Conservation (phyloP, 2,797 vertebrate species). For the Chaunax sp. region DNA sequence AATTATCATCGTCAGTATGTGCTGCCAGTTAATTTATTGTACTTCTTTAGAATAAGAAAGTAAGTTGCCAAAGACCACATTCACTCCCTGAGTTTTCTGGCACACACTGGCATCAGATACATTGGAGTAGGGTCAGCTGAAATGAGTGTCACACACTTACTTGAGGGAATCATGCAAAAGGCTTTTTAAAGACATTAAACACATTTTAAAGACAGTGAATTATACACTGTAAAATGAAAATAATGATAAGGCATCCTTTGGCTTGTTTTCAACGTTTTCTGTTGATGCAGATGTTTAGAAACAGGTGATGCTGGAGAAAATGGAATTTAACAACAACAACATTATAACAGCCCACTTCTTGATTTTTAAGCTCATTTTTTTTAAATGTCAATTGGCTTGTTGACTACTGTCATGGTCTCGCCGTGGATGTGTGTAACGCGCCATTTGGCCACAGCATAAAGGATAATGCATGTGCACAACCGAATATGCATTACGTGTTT, state of each 20-base stretch:
- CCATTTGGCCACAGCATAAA: constrained; percentile 11
- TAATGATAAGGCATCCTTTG: too few species aligned
- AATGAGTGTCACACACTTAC: neutral
- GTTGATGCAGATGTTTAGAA: neutral
- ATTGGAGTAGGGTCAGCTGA: neutral
- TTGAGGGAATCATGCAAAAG: too few species aligned
- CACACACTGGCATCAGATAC: neutral
- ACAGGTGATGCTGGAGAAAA: neutral
- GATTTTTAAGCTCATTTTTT: too few species aligned
- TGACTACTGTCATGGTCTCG: neutral
- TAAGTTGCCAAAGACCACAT: neutral
- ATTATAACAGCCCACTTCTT: too few species aligned
- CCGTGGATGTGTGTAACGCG: neutral
- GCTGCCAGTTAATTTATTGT: neutral
- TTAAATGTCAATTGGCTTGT: too few species aligned
- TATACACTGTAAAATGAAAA: too few species aligned
- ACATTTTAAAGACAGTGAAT: too few species aligned
- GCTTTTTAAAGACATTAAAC: too few species aligned
- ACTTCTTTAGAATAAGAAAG: neutral
- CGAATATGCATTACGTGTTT: neutral
- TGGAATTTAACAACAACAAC: neutral
- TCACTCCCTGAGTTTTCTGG: neutral
- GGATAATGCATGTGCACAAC: neutral
- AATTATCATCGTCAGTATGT: neutral
- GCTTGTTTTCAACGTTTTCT: neutral